A percentile compares a stretch with the other conserved stretches of the same genome.
These are phyloP conservation scores for Sylvietta virens DNA, from an alignment of 2,113 vertebrate species.

Conservation along the genomic window DNA sequence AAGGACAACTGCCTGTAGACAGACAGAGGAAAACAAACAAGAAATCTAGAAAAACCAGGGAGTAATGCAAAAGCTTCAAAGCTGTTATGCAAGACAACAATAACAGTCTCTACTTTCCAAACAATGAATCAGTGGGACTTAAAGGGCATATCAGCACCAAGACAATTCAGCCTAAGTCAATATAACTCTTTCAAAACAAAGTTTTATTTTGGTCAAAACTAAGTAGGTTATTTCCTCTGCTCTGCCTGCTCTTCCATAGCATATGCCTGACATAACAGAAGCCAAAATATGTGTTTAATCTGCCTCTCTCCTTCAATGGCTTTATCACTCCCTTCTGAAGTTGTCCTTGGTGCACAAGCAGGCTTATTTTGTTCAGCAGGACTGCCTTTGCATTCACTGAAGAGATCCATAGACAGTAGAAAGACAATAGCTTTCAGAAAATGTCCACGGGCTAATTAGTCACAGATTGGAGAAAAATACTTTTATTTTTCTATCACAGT, in stretches of 20 bases:
- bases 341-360: not conserved
- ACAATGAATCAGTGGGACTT: slow-evolving; percentile 14
- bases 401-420: not conserved
- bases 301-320: not conserved
- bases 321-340: not conserved
- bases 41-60: not conserved
- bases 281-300: not conserved
- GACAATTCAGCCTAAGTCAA: not conserved
- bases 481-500: not conserved
- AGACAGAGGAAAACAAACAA: not conserved
- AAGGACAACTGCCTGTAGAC: not conserved
- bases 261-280: not conserved
- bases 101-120: slow-evolving; percentile 1
- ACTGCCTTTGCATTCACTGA: not conserved
- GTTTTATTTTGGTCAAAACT: not conserved
- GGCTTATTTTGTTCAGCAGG: not conserved
- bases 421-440: slow-evolving; percentile 1
- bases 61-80: slow-evolving; percentile 11
- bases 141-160: not conserved
- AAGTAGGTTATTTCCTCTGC: not conserved
- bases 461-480: not conserved
- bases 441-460: not conserved
- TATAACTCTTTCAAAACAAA: not conserved
- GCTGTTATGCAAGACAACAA: not conserved
- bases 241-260: not conserved